Base-by-base conservation (phyloP, 2,113 vertebrate genomes). In the Bettongia penicillata region DNA sequence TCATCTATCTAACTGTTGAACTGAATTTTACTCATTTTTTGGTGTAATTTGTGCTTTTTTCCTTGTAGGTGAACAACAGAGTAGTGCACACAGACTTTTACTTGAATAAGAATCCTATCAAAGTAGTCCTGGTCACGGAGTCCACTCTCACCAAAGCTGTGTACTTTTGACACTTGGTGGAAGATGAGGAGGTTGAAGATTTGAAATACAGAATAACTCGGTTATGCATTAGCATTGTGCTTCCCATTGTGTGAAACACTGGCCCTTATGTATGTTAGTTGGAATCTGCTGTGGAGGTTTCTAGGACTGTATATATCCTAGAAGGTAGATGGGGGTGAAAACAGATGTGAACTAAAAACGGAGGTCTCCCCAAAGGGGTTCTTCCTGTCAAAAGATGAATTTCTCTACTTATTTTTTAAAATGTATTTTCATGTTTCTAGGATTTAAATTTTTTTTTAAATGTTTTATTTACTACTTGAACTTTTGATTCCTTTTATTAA, bases 121-220 rank as follows among this genome's bases (percentile, higher is more conserved):
- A 97, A 94, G 57, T 96, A 48, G 93, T 93, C 0, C 94, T 96
- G 22, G 95, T 97, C 3, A 96, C 91, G 94, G 93, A 97, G 25
- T 97, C 96, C 1, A 94, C 92, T 92, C 90, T 97, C 90, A 97
- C 96, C 23, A 94, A 51, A 68, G 94, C 28, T 22, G 53, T 97
- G 24, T 96, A 93, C 89, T 97, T 96, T 90, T 95, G 94, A 96
- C 43, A n/a, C 12, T 23, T 12, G 90, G 90, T 92, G 47, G 77
- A 55, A 11, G 3, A 61, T 14, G 90, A 53, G 25, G 77, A 93
- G 50, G 90, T 49, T 6, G 68, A 84, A 19, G 19, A 43, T 43
- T 23, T 77, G n/a, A 4, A 77, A 19, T n/a, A 68, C 4, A 19
- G 31, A n/a, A 77, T 77, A 19, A 77, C 37, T 77, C 43, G 11